Evolutionary conservation across 2,113 vertebrate genomes (phyloP), one percentile per base, ranked within the genome.

Genomic region (Lasiurus cinereus): DNA sequence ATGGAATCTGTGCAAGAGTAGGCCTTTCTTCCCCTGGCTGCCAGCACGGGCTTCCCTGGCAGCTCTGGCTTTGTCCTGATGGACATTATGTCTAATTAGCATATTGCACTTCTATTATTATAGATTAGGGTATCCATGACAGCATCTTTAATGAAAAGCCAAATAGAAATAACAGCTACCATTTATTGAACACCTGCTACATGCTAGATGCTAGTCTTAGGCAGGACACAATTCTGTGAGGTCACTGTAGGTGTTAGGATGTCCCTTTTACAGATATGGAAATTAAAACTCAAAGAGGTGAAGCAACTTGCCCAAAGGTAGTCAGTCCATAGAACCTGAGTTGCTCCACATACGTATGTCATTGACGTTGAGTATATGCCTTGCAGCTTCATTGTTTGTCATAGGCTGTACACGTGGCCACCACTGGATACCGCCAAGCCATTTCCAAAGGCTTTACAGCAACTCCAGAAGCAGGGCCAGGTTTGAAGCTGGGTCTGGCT

Each of bases 181-280:
- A 1, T 62, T 82, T 54, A 21, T 3, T 21, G 39, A 33, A 11
- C 36, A 64, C 27, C 31, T 56, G 3, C 7, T 33, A 6, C 6
- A n/a, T 27, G 10, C 1, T 12, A 29, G 29, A 4, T 11, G 7
- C 59, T 29, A 6, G 27, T 43, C 54, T 43, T 59, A 50, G 43
- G 0, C 70, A 16, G 39, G 27, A 29, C 11, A 15, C 27, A 3
- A 3, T 13, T 70, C 43, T 56, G 4, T 5, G 16, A 79, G 39
- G 7, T 13, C 21, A 43, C 22, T 39, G 5, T 5, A 6, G 24
- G 8, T 0, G 0, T 50, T 15, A 2, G 0, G 4, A 33, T n/a
- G 56, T 24, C 27, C 64, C 12, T 62, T 93, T 77, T 33, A 80
- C 29, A 80, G 9, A 85, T 56, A 21, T 24, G 29, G 10, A 73